Percentiles rank a stretch among this genome's conserved stretches.
phyloP scores from a whole-genome alignment of 1,140 invertebrate genomes.

The Arctopsyche grandis region DNA sequence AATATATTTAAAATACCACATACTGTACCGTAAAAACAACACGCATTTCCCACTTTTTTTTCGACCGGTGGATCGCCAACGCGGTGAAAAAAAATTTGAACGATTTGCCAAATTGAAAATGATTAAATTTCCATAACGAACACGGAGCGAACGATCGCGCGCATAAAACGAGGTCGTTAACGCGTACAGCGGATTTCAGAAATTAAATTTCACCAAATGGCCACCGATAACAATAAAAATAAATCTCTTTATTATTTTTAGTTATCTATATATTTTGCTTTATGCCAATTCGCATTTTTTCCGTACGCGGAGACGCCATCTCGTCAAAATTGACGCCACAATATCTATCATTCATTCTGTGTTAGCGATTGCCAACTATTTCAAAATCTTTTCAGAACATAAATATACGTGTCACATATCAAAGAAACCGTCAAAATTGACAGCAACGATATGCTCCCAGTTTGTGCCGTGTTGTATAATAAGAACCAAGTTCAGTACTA shows the following conservation, averaged over 20 bases:
- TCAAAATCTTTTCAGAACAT: no score
- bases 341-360: no score
- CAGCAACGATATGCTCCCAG: no score
- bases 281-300: not conserved
- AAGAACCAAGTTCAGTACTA: no score
- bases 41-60: not conserved
- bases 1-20: not conserved
- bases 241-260: not conserved
- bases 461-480: no score
- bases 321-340: not conserved
- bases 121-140: slow-evolving; percentile 25
- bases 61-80: not conserved
- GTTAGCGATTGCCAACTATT: no score
- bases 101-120: slow-evolving; percentile 19
- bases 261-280: not conserved
- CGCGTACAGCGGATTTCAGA: not conserved
- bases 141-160: no score
- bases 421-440: no score
- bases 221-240: not conserved
- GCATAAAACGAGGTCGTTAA: not conserved
- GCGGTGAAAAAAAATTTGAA: not conserved
- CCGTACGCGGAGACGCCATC: not conserved
- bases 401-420: no score
- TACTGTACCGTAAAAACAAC: not conserved
- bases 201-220: slow-evolving; percentile 13